phyloP scores from a whole-genome alignment of 2,888 invertebrate genomes.

The Rhimphoctona megacephalus region DNA sequence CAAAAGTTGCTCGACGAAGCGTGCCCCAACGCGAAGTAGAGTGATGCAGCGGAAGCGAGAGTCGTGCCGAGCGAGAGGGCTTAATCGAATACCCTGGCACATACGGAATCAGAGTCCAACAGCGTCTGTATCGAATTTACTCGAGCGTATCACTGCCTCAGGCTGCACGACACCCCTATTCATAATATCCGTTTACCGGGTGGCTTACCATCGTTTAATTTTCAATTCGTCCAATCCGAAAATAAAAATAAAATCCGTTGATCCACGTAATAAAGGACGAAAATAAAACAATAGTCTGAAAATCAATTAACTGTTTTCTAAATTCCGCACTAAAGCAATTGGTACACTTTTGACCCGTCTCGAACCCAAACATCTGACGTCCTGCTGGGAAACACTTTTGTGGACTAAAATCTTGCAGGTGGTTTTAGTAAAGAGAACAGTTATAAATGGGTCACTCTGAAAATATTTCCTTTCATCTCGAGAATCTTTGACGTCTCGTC shows the following conservation, averaged over 20 bases:
- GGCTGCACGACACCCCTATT: constrained; percentile 41
- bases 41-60: constrained; percentile 45
- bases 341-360: neutral
- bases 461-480: constrained; percentile 28
- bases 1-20: constrained; percentile 60
- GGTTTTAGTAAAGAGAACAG: neutral
- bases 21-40: constrained; percentile 37
- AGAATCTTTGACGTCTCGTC: constrained; percentile 58
- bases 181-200: constrained; percentile 47
- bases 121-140: constrained; percentile 47
- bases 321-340: neutral
- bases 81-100: constrained; percentile 60
- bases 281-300: neutral
- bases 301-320: neutral
- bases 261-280: neutral
- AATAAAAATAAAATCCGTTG: neutral
- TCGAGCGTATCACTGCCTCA: constrained; percentile 45
- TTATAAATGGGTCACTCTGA: neutral
- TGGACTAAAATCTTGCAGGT: neutral
- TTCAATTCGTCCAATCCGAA: neutral
- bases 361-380: neutral
- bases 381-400: neutral
- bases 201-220: constrained; percentile 42
- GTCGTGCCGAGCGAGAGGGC: constrained; percentile 31
- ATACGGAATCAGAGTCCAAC: constrained; percentile 5